Conservation (phyloP, 2,888 invertebrate genomes). For the Flabesymbios commensalis region DNA sequence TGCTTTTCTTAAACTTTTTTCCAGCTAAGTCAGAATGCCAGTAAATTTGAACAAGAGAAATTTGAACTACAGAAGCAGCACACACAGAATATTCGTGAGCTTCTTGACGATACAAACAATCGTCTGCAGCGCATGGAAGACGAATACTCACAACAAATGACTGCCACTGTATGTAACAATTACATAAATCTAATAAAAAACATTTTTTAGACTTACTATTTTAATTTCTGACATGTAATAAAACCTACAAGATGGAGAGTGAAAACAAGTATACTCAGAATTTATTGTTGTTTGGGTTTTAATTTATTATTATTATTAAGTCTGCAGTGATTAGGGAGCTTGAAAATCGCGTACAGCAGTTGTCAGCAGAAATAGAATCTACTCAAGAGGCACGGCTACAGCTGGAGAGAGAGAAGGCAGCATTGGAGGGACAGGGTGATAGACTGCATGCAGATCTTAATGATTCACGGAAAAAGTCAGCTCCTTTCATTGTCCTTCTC, state of each 20-base stretch:
- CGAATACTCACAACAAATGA: slow-evolving; percentile 54
- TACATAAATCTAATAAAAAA: too few relatives aligned
- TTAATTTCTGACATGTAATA: too few relatives aligned
- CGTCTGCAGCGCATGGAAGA: slow-evolving; percentile 56
- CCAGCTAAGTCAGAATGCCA: too few relatives aligned
- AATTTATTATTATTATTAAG: slow-evolving; percentile 4
- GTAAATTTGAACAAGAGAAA: slow-evolving; percentile 56
- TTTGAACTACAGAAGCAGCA: slow-evolving; percentile 59
- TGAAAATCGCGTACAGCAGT: slow-evolving; percentile 52
- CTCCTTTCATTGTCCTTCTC: not conserved
- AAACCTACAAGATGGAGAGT: too few relatives aligned
- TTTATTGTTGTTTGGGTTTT: too few relatives aligned
- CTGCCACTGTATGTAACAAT: slow-evolving; percentile 45
- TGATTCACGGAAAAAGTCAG: slow-evolving; percentile 38
- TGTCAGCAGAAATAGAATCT: slow-evolving; percentile 53
- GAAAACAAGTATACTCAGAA: too few relatives aligned
- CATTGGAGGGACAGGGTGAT: slow-evolving; percentile 45
- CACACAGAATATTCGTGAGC: slow-evolving; percentile 58
- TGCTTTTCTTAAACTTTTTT: too few relatives aligned
- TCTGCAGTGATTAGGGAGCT: slow-evolving; percentile 50
- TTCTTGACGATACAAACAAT: slow-evolving; percentile 57
- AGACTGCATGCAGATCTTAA: slow-evolving; percentile 41
- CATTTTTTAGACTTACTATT: not conserved
- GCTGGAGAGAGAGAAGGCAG: slow-evolving; percentile 52
- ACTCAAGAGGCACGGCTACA: slow-evolving; percentile 40